These are phyloP conservation scores for Oceanodroma leucorhoa DNA, from an alignment of 2,797 vertebrate species.

Conservation along the genomic window DNA sequence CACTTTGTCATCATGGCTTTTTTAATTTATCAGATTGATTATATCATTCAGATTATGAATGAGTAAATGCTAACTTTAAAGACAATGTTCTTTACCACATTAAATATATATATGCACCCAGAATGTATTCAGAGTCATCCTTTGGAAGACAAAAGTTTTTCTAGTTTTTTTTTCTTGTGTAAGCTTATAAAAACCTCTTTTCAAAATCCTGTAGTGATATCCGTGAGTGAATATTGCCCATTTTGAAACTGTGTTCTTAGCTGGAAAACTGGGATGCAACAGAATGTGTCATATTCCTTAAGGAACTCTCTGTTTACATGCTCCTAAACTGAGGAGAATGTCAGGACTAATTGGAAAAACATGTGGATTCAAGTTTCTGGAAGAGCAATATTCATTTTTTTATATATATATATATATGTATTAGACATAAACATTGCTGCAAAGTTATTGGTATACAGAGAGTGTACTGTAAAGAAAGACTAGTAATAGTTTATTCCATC, in stretches of 20 bases:
- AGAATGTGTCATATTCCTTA: conserved; percentile 15
- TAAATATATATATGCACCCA: background rate
- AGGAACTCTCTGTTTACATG: conserved; percentile 1
- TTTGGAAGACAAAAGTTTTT: background rate
- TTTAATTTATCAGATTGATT: background rate
- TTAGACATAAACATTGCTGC: background rate
- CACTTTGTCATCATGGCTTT: background rate
- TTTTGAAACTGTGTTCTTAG: background rate
- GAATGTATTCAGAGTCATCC: background rate
- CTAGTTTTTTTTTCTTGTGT: background rate
- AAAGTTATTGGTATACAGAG: background rate
- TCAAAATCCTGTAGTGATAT: background rate
- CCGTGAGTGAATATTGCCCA: background rate
- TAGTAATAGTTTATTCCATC: background rate
- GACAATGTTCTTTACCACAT: background rate
- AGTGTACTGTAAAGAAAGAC: background rate
- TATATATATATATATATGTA: background rate
- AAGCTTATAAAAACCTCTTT: background rate
- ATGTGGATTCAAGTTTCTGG: background rate
- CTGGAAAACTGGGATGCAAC: background rate
- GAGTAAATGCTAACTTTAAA: background rate
- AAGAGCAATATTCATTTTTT: background rate
- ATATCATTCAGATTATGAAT: background rate
- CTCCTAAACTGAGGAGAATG: background rate
- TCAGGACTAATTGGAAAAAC: conserved; percentile 15